Evolutionary conservation across 2,113 vertebrate species (phyloP), one percentile per base, ranked within the genome.

Genomic region (Hippolais icterina): DNA sequence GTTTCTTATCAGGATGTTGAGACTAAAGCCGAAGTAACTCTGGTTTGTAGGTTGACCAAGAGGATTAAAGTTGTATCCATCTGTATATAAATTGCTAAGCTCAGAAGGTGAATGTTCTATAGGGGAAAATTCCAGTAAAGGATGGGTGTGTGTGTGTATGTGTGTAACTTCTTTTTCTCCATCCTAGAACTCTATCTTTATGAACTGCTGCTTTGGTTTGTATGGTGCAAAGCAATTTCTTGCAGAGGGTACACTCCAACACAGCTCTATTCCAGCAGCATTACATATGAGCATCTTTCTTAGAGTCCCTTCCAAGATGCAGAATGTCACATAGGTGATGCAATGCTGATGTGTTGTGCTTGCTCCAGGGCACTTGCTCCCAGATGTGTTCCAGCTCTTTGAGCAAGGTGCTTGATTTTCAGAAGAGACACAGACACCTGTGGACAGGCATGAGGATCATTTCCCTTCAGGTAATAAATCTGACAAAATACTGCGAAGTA

Each of bases 81-180:
- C 46, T 76, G 7, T 33, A 61, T 15, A 2, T 57, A 79, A 76
- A 53, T 21, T 14, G 39, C 8, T 25, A 74, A 13, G 21, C 10
- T 52, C 71, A 68, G 15, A 46, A 68, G 33, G 8, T 56, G 49
- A 39, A 33, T 29, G 10, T 53, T 76, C 33, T 39, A 0, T 1
- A 39, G 27, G 10, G 18, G 18, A 70, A 70, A 65, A 53, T 60
- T 63, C 18, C 74, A 63, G 49, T 46, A 65, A 71, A 81, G 16
- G 2, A 11, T 3, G 16, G 16, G 5, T 6, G 12, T 8, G 5
- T 6, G 13, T 25, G 7, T 18, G 10, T 9, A 13, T 12, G 5
- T 24, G 7, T 56, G 5, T 25, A 22, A 53, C 10, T 78, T 46
- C 15, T 49, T 84, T 72, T 65, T 39, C 44, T 19, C 16, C n/a